Base-by-base conservation (phyloP, 2,113 vertebrate genomes). In the Nicator chloris region DNA sequence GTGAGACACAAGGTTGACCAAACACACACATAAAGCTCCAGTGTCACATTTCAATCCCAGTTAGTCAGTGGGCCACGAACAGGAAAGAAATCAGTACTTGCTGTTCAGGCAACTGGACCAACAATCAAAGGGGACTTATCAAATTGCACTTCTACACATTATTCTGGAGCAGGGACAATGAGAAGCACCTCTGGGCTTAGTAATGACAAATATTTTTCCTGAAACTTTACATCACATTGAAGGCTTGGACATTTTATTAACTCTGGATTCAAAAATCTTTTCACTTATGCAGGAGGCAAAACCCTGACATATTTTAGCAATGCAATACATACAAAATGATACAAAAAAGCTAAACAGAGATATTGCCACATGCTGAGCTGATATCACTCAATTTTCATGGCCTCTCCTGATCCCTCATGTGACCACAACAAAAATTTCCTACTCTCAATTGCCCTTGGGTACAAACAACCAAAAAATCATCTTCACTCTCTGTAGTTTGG, bases 31-130 rank as follows among this genome's bases (percentile, higher is more conserved):
- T 4, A 87, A 93, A n/a, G 56, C 78, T 35, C 42, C 78, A 47
- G 51, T 37, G 68, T 97, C 93, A 93, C 14, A 0, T 95, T 97
- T 93, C 92, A 95, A 15, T 33, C 50, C 37, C 57, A 40, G 64
- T 51, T 69, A 95, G 51, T 47, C 69, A 70, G 22, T 71, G 73
- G 70, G 70, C 45, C 68, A 82, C 76, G 82, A 93, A 90, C n/a
- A 82, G 72, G 71, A 75, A 0, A 37, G 92, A 96, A 97, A 79
- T 86, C 63, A 79, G 35, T 2, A 3, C 66, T 79, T 91, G 70
- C 68, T 39, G n/a, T 76, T 82, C 81, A 80, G 69, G 76, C 39
- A 86, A 88, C 80, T 54, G 93, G 89, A 93, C 71, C 78, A 91
- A 39, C 49, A 93, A 96, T 92, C 85, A 95, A 95, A 94, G 88